These are phyloP conservation scores for Theocolax elegans DNA, from an alignment of 1,140 invertebrate genomes.

Conservation along the genomic window DNA sequence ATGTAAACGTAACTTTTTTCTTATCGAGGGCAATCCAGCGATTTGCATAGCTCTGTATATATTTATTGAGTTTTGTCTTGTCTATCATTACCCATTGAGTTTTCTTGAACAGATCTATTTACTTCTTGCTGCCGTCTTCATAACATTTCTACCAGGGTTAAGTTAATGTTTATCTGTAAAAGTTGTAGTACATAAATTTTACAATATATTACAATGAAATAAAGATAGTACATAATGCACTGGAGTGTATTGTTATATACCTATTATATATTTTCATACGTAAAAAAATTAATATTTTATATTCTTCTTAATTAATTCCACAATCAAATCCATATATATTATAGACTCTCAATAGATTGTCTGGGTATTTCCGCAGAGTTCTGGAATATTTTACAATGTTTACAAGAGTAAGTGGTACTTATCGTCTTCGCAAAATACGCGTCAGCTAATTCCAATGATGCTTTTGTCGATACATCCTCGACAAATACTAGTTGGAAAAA, in stretches of 20 bases:
- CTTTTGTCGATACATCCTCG: neutral
- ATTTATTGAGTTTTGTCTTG: no score
- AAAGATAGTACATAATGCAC: neutral
- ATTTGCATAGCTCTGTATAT: no score
- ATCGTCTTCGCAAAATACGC: neutral
- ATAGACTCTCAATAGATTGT: no score
- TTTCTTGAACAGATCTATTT: no score
- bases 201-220: neutral
- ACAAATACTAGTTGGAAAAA: conserved; percentile 1
- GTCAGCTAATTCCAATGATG: conserved; percentile 10
- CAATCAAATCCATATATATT: no score
- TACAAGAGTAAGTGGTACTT: conserved; percentile 6
- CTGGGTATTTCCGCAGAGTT: neutral
- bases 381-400: neutral
- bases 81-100: no score
- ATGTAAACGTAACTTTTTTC: no score
- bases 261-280: neutral
- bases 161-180: no score
- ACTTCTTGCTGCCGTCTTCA: no score
- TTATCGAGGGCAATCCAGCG: no score
- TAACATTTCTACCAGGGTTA: no score
- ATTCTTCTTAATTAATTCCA: neutral
- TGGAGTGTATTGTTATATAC: neutral
- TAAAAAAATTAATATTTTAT: neutral
- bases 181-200: no score